Percentiles rank a stretch among this genome's conserved stretches.
Evolutionary conservation across 2,113 vertebrate genomes (phyloP).

Genomic region (Carollia perspicillata): DNA sequence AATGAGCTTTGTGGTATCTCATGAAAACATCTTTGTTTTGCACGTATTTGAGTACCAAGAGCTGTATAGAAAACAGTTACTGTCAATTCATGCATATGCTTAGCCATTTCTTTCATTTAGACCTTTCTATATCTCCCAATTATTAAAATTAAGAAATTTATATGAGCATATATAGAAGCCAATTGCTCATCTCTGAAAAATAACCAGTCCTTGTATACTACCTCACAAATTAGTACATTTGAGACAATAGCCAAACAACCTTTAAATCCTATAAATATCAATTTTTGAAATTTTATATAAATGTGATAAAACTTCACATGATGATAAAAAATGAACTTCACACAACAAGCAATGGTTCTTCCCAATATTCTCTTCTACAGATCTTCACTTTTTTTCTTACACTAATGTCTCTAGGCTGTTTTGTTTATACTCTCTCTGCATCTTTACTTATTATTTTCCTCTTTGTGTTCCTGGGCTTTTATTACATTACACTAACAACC

Average conservation of each 20-base stretch:
- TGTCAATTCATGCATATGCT: constrained; percentile 50
- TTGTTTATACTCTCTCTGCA: background rate
- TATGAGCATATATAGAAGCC: background rate
- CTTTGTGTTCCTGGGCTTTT: background rate
- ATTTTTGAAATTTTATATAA: constrained; percentile 11
- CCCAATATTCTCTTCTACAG: background rate
- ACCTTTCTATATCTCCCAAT: background rate
- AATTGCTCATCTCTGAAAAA: background rate
- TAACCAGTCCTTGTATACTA: background rate
- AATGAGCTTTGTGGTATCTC: constrained; percentile 98
- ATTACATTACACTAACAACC: background rate
- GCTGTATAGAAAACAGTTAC: constrained; percentile 80
- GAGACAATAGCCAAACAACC: background rate
- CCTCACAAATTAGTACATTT: constrained; percentile 7
- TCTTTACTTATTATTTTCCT: background rate
- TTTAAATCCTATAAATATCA: background rate
- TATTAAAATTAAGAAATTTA: constrained; percentile 39
- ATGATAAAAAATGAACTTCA: background rate
- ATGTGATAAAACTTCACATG: background rate
- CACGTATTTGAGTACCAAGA: constrained; percentile 98
- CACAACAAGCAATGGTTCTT: background rate
- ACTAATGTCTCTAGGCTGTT: background rate
- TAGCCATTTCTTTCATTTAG: constrained; percentile 18
- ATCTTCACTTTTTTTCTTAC: background rate
- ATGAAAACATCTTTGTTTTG: constrained; percentile 99